These are phyloP conservation scores for Eciton burchellii DNA, from an alignment of 1,140 invertebrate species.

Conservation along the genomic window DNA sequence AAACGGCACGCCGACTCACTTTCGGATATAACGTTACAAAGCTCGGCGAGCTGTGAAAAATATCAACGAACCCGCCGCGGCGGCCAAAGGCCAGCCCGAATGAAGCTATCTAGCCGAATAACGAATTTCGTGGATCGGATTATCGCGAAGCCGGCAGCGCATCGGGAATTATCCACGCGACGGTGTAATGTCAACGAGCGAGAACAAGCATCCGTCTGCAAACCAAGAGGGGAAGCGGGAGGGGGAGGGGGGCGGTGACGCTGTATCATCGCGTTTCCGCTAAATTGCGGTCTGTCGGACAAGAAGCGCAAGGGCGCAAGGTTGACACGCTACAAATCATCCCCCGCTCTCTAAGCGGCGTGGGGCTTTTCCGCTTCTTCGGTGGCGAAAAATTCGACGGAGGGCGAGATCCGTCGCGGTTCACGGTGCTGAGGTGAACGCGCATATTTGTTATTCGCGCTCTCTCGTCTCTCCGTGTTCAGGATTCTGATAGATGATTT, in stretches of 20 bases:
- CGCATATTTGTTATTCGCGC: conserved; percentile 13
- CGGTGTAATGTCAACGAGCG: neutral
- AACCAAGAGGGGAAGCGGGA: too few species aligned
- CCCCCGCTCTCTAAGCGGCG: neutral
- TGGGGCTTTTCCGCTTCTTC: neutral
- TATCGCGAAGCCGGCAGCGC: neutral
- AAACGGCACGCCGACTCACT: conserved; percentile 33
- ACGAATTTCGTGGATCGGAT: neutral
- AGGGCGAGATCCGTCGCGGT: too few species aligned
- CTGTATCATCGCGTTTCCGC: neutral
- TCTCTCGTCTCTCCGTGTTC: too few species aligned
- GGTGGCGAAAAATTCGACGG: conserved; percentile 5
- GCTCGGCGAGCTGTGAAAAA: neutral
- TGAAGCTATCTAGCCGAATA: neutral
- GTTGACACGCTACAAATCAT: conserved; percentile 5
- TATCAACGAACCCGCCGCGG: neutral
- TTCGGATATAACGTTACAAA: conserved; percentile 42
- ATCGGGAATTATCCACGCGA: neutral
- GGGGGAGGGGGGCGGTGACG: too few species aligned
- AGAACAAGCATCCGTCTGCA: too few species aligned
- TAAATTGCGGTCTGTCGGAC: neutral
- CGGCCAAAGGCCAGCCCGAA: neutral
- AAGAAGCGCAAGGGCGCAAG: neutral
- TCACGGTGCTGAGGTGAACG: neutral
- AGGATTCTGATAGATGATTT: too few species aligned